phyloP scores from a whole-genome alignment of 2,888 invertebrate genomes.

The Cheilosia grossa region DNA sequence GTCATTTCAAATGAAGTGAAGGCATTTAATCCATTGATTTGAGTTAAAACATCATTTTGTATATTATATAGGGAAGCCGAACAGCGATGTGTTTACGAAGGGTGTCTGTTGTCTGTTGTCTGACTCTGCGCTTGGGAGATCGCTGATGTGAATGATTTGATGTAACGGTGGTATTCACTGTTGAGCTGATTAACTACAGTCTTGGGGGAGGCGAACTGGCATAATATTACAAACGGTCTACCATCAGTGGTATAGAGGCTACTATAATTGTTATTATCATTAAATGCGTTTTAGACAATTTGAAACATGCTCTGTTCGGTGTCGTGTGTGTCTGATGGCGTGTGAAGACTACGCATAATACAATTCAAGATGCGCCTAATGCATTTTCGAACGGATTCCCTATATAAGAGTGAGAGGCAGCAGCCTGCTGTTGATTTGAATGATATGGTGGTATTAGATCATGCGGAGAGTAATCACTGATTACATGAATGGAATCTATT shows the following conservation, averaged over 20 bases:
- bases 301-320: conserved; percentile 29
- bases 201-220: conserved; percentile 17
- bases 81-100: conserved; percentile 44
- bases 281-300: conserved; percentile 36
- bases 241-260: conserved; percentile 5
- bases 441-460: conserved; percentile 26
- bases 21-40: conserved; percentile 71
- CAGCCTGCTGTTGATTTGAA: conserved; percentile 31
- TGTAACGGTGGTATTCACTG: conserved; percentile 29
- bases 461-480: conserved; percentile 24
- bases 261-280: conserved; percentile 51
- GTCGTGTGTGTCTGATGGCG: conserved; percentile 46
- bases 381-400: conserved; percentile 29
- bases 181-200: conserved; percentile 27
- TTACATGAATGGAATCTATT: conserved; percentile 1
- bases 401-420: conserved; percentile 17
- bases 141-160: conserved; percentile 55
- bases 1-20: conserved; percentile 60
- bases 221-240: conserved; percentile 18
- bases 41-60: conserved; percentile 64
- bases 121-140: conserved; percentile 23
- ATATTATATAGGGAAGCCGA: conserved; percentile 1
- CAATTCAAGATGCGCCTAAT: conserved; percentile 40
- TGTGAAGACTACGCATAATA: conserved; percentile 29
- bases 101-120: conserved; percentile 49